A percentile compares a stretch with the other conserved stretches of the same genome.
Evolutionary conservation across 2,888 invertebrate genomes (phyloP).

Genomic region (Dynastes hyllus): DNA sequence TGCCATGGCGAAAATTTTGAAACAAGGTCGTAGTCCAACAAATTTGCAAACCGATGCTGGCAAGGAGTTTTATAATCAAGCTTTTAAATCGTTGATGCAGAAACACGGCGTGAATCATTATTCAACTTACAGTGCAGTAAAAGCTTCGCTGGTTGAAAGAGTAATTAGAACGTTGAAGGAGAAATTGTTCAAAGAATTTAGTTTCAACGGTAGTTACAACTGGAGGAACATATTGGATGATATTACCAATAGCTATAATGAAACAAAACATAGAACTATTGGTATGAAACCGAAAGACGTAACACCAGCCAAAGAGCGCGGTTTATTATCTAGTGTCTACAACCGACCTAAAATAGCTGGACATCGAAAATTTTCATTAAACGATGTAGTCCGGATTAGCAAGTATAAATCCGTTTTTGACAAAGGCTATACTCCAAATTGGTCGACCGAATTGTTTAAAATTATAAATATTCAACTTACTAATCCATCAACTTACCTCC

Average conservation of each 20-base stretch:
- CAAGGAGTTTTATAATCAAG: slow-evolving; percentile 61
- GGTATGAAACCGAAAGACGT: neutral
- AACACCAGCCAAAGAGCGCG: neutral
- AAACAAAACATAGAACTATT: too few species aligned
- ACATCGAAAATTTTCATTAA: slow-evolving; percentile 58
- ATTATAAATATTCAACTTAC: slow-evolving; percentile 60
- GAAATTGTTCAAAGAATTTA: too few species aligned
- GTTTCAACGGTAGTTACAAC: too few species aligned
- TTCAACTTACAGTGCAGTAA: slow-evolving; percentile 54
- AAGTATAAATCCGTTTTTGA: slow-evolving; percentile 58
- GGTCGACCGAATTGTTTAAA: slow-evolving; percentile 65
- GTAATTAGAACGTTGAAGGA: too few species aligned
- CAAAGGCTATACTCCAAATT: slow-evolving; percentile 65
- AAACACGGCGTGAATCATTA: slow-evolving; percentile 59
- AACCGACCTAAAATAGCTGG: slow-evolving; percentile 50
- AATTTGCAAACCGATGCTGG: slow-evolving; percentile 63
- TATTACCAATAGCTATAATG: too few species aligned
- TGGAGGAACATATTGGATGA: too few species aligned
- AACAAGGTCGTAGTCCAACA: slow-evolving; percentile 51
- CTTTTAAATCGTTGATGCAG: slow-evolving; percentile 59
- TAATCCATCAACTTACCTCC: slow-evolving; percentile 61
- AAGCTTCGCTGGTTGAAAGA: slow-evolving; percentile 56
- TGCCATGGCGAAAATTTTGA: slow-evolving; percentile 56
- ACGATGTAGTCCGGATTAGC: slow-evolving; percentile 63
- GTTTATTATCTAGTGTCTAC: neutral